phyloP scores from a whole-genome alignment of 2,797 vertebrate genomes.

The Bovichtus variegatus region DNA sequence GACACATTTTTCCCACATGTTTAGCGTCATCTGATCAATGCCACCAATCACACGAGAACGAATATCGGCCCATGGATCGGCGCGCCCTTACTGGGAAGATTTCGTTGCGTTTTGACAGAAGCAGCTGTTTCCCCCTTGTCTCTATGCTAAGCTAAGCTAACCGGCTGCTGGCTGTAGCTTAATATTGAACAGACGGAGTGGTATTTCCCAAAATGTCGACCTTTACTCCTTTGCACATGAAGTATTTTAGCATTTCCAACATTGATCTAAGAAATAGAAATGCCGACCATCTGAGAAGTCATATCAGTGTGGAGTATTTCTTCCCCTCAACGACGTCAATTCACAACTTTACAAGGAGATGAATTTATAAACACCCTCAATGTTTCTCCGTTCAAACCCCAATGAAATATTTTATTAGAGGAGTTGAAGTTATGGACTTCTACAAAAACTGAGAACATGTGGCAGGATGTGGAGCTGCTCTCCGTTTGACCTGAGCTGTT shows the following conservation, averaged over 20 bases:
- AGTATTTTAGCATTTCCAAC: background rate
- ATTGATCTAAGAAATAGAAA: background rate
- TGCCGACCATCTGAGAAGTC: constrained; percentile 8
- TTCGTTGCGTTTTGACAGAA: too few species aligned
- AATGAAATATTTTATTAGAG: constrained; percentile 71
- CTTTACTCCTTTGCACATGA: background rate
- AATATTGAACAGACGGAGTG: too few species aligned
- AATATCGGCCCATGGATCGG: too few species aligned
- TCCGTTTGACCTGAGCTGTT: constrained; percentile 61
- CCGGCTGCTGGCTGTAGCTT: too few species aligned
- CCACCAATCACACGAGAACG: too few species aligned
- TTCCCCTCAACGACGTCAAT: background rate
- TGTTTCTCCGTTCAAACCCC: constrained; percentile 43
- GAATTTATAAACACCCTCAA: constrained; percentile 59
- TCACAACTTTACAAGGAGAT: constrained; percentile 25
- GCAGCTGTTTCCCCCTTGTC: too few species aligned
- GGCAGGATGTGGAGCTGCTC: constrained; percentile 50
- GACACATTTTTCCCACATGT: too few species aligned
- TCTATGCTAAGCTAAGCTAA: too few species aligned
- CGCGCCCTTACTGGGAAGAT: too few species aligned
- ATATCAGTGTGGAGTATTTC: background rate
- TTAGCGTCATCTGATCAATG: too few species aligned
- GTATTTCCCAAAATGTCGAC: too few species aligned
- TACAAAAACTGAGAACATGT: constrained; percentile 64
- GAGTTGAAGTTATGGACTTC: constrained; percentile 60